phyloP scores from a whole-genome alignment of 2,888 invertebrate genomes.

The Mythimna ferrago region DNA sequence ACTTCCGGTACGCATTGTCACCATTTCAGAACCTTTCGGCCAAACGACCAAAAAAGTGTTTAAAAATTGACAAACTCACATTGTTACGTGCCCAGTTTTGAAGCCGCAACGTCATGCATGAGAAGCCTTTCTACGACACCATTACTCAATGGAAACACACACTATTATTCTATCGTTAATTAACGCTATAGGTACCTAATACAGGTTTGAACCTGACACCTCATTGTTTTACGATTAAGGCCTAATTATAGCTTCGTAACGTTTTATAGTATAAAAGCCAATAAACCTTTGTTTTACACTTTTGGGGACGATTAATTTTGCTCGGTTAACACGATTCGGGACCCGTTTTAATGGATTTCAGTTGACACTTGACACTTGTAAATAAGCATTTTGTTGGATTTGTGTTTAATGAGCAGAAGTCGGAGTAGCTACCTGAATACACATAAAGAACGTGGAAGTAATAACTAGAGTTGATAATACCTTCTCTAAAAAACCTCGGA shows the following conservation, averaged over 20 bases:
- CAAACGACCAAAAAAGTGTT: no score
- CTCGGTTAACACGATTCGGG: neutral
- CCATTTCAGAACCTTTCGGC: no score
- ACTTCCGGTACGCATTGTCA: no score
- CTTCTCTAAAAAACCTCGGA: no score
- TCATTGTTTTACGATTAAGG: constrained; percentile 39
- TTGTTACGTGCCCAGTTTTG: no score
- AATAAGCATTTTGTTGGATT: neutral
- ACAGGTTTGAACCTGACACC: constrained; percentile 16
- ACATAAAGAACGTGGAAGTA: no score
- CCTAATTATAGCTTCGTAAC: constrained; percentile 21
- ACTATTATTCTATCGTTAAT: constrained; percentile 11
- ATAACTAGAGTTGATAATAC: no score
- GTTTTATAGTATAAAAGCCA: neutral
- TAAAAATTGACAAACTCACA: no score
- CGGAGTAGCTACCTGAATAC: no score
- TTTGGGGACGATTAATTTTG: constrained; percentile 10
- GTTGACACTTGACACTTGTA: neutral
- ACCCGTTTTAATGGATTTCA: constrained; percentile 6
- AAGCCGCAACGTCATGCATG: no score
- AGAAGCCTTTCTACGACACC: no score
- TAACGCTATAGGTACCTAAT: constrained; percentile 17
- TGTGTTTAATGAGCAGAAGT: neutral
- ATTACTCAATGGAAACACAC: constrained; percentile 18
- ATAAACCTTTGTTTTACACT: constrained; percentile 10